These are phyloP conservation scores for Lasioglossum oenotherae DNA, from an alignment of 2,888 invertebrate species.

Conservation along the genomic window DNA sequence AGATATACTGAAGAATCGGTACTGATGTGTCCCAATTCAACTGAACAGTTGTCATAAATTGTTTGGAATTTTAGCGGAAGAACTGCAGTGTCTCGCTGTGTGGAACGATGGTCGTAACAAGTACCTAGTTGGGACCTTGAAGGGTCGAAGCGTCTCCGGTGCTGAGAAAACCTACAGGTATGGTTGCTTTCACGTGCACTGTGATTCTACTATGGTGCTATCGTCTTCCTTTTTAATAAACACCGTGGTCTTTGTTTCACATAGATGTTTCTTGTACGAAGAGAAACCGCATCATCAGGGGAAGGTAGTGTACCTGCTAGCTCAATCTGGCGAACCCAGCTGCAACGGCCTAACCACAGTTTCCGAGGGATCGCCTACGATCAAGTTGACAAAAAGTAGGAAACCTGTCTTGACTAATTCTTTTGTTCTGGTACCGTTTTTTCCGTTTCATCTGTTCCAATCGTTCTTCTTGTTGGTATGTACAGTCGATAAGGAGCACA, in stretches of 20 bases:
- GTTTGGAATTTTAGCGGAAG: conserved; percentile 87
- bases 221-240: background rate
- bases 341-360: conserved; percentile 91
- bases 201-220: background rate
- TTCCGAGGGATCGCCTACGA: conserved; percentile 91
- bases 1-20: background rate
- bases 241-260: background rate
- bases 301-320: conserved; percentile 88
- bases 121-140: conserved; percentile 91
- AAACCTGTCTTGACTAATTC: background rate
- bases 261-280: conserved; percentile 92
- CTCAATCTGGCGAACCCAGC: conserved; percentile 92
- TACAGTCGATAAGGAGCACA: conserved; percentile 90
- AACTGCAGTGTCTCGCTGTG: conserved; percentile 91
- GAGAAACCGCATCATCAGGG: conserved; percentile 82
- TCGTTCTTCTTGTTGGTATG: conserved; percentile 36
- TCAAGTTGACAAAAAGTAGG: conserved; percentile 91
- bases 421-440: background rate
- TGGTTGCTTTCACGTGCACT: background rate
- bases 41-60: background rate
- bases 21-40: background rate
- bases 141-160: conserved; percentile 86
- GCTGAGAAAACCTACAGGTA: conserved; percentile 92
- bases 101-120: conserved; percentile 94
- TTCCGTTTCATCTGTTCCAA: background rate